Evolutionary conservation across 2,113 vertebrate genomes (phyloP), one percentile per base, ranked within the genome.

Genomic region (Syngnathus floridae): DNA sequence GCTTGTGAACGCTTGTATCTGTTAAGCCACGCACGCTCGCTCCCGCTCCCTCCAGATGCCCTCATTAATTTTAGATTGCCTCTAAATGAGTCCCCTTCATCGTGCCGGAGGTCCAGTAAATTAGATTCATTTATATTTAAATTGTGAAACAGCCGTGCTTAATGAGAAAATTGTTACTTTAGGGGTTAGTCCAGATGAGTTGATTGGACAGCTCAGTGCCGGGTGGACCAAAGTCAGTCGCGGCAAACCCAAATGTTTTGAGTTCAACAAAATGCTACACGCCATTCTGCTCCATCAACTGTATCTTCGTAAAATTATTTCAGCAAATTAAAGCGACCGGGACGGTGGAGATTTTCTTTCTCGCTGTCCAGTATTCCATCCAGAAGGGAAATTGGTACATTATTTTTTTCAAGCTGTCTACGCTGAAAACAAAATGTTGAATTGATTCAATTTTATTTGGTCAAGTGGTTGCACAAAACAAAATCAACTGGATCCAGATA

Each of bases 61-160:
- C 84, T 88, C 85, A 89, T 88, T 88, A 86, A 90, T 88, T 90
- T 85, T 87, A 87, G 84, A 90, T 89, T 87, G 86, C 80, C 84
- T 86, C 89, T 86, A 87, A 89, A 90, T 89, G 86, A 88, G 84
- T 87, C 85, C 81, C 86, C 83, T 84, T 87, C 87, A 80, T 88
- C 77, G 75, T 70, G 75, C 78, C 77, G 58, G 73, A 87, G 84
- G 78, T 81, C 85, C 83, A 81, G 82, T 82, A 88, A 90, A 90
- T 89, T 85, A 87, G 86, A 90, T 90, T 89, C 80, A 91, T 89
- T 86, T 85, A 83, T 78, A 49, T 84, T 84, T 82, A 85, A 87
- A 83, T 74, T 83, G 67, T 82, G 43, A 48, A 82, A 82, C 78
- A 85, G 61, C 63, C 76, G 73, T 78, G 75, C 73, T 82, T 82